Evolutionary conservation across 2,113 vertebrate species (phyloP).

Genomic region (Bothrops jararaca): DNA sequence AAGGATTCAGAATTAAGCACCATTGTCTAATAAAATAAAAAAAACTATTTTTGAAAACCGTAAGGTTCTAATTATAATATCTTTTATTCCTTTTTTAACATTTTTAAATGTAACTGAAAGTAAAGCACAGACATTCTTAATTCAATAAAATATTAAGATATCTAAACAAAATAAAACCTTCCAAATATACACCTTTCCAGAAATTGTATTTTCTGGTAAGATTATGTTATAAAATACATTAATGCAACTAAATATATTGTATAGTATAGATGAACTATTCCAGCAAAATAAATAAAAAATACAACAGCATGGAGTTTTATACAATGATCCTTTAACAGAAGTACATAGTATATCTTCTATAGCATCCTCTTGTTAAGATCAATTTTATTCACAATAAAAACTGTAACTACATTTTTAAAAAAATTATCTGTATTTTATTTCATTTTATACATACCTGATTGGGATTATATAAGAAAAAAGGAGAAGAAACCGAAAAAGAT

Average conservation of each 20-base stretch:
- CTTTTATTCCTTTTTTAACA: neutral
- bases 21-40: neutral
- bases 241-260: constrained; percentile 42
- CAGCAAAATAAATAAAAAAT: constrained; percentile 53
- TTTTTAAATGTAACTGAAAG: neutral
- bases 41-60: neutral
- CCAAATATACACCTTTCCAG: constrained; percentile 17
- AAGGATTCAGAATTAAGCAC: neutral
- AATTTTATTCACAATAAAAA: constrained; percentile 58
- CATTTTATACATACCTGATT: constrained; percentile 83
- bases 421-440: constrained; percentile 41
- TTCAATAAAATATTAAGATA: neutral
- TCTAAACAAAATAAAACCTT: neutral
- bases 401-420: constrained; percentile 55
- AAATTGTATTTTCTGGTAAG: constrained; percentile 39
- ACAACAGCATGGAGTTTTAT: constrained; percentile 58
- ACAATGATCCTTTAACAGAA: constrained; percentile 52
- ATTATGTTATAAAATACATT: constrained; percentile 47
- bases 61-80: neutral
- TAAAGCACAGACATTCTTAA: neutral
- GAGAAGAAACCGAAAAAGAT: constrained; percentile 91
- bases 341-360: constrained; percentile 47
- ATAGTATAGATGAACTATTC: constrained; percentile 55
- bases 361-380: constrained; percentile 56
- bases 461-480: constrained; percentile 99